Evolutionary conservation across 2,113 vertebrate genomes (phyloP), one percentile per base, ranked within the genome.

Genomic region (Trematomus loennbergii): DNA sequence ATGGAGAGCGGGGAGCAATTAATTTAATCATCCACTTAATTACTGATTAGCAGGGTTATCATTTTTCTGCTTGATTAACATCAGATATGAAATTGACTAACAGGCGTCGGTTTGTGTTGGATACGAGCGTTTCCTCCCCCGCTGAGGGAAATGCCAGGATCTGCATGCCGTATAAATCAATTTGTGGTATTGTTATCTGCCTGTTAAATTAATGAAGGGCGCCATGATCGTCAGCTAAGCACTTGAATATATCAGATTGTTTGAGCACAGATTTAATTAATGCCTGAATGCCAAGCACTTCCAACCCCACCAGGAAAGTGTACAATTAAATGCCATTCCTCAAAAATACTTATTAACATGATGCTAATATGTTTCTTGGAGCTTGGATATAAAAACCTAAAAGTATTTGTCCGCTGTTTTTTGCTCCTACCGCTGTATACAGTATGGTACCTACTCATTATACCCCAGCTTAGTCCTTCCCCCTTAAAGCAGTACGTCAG

Each of bases 21-120:
- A 75, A 81, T 89, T 82, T 33, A 84, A 83, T 87, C 69, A 85
- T 53, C 60, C 68, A 57, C 40, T 74, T 89, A 57, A 83, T 81
- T 69, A 62, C 68, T 77, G 74, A 87, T 87, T 82, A 79, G 52
- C 68, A 63, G 72, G 55, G 63, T 82, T 74, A 83, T 79, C 7
- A 1, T 55, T 73, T 81, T 8, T 76, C 45, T 71, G 25, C 86
- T 84, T 80, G 67, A 88, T 84, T 63, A 63, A 63, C 61, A 60
- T 79, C 60, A 59, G 75, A 79, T 69, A 67, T 79, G 73, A 40
- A 74, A 43, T 53, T 76, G 77, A 87, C 85, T 75, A 74, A 67
- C 70, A 80, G 25, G n/a, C 52, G 3, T 58, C 60, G 72, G 50
- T 72, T 72, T 73, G 20, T 75, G 72, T 58, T 67, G 29, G 33